Base-by-base conservation (phyloP, 2,797 vertebrate species). In the Manis javanica region DNA sequence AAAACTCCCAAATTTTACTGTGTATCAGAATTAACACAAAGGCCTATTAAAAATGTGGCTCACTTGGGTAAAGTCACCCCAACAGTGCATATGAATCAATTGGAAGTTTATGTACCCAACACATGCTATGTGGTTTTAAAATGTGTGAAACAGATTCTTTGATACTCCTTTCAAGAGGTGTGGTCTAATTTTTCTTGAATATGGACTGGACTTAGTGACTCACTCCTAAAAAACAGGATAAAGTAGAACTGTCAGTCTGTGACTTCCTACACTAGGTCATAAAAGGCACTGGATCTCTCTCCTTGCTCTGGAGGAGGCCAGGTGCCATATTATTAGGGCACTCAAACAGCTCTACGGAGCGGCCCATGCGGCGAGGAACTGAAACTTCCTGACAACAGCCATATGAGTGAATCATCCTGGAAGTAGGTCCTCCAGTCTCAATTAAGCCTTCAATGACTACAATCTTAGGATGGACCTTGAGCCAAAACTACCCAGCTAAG, bases 391-490 rank as follows among this genome's bases (percentile, higher is more conserved):
- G 42, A 39, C 69, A 93, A 86, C 4, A 88, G 42, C 46, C 66
- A 23, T 2, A 24, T 29, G 31, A 85, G 57, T 21, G 14, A 90
- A 66, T 49, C 19, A 53, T 46, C 49, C 23, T 95, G 81, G 75
- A 96, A 82, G 63, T 57, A 15, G 61, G 75, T 88, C 68, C 34
- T 74, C 84, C 23, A 92, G 84, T 13, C n/a, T 78, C 74, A 78
- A 78, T 57, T 85, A 96, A 87, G 55, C 68, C 39, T 95, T 71
- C 55, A 71, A 46, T 53, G 68, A 88, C 53, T 61, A 21, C 49
- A 77, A 55, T 49, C 19, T 88, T 74, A 31, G 16, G 15, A 90
- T 51, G 94, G 26, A 91, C 37, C 12, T 71, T 64, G 64, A 90
- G n/a, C 71, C 61, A 81, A 79, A 82, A 57, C 13, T 31, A 92